Evolutionary conservation across 2,888 invertebrate species (phyloP).

Genomic region (Polylopha cassiicola): DNA sequence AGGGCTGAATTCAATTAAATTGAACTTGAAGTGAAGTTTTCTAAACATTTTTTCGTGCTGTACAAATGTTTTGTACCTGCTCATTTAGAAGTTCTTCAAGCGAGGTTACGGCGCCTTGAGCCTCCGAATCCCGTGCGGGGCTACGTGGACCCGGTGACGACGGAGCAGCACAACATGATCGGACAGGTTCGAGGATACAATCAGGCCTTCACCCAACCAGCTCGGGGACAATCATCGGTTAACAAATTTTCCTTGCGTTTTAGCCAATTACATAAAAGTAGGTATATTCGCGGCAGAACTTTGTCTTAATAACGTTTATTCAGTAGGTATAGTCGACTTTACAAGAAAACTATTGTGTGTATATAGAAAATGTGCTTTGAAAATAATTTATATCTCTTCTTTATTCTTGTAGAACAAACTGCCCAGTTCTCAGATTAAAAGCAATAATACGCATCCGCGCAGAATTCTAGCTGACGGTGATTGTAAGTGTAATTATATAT

Average conservation of each 20-base stretch:
- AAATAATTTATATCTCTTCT: too few relatives aligned
- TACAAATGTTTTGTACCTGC: too few relatives aligned
- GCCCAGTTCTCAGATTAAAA: conserved; percentile 21
- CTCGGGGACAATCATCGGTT: conserved; percentile 11
- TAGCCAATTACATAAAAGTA: too few relatives aligned
- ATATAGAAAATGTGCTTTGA: too few relatives aligned
- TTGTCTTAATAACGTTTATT: too few relatives aligned
- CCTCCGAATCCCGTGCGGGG: conserved; percentile 45
- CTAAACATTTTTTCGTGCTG: too few relatives aligned
- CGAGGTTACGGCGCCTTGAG: conserved; percentile 45
- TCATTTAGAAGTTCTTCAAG: conserved; percentile 49
- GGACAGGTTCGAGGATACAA: conserved; percentile 48
- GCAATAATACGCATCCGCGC: conserved; percentile 28
- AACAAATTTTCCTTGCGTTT: neutral
- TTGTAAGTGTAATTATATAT: conserved; percentile 32
- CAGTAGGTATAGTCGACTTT: too few relatives aligned
- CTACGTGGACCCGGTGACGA: conserved; percentile 52
- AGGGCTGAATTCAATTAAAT: too few relatives aligned
- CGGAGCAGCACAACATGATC: conserved; percentile 61
- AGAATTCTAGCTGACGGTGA: conserved; percentile 46
- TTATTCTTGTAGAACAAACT: conserved; percentile 29
- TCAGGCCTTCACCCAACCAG: conserved; percentile 34
- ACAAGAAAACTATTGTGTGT: too few relatives aligned
- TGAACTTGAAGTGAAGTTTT: too few relatives aligned
- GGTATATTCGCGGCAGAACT: too few relatives aligned